Evolutionary conservation across 1,140 invertebrate genomes (phyloP).

Genomic region (Drosophila kikkawai): DNA sequence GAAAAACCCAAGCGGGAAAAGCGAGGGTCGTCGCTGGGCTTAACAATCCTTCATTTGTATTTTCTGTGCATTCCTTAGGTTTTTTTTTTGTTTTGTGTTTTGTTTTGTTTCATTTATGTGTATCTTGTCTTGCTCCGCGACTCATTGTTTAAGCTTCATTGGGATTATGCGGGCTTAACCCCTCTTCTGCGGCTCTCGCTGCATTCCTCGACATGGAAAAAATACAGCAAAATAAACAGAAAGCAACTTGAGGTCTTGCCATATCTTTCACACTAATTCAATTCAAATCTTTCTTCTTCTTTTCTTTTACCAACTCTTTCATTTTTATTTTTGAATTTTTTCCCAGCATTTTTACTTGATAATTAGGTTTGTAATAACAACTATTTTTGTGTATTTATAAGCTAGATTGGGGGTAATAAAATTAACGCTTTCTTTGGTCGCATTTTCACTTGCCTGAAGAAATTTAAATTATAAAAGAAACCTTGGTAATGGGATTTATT

Average conservation of each 20-base stretch:
- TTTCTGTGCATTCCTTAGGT: constrained; percentile 54
- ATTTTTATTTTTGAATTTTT: constrained; percentile 20
- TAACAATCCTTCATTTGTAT: constrained; percentile 75
- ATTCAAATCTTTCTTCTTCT: constrained; percentile 45
- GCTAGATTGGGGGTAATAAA: neutral
- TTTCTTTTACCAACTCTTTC: constrained; percentile 29
- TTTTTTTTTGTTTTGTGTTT: constrained; percentile 7
- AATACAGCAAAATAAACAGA: constrained; percentile 11
- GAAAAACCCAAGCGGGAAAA: constrained; percentile 6
- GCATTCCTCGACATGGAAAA: constrained; percentile 23
- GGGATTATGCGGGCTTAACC: constrained; percentile 47
- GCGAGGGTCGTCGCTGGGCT: constrained; percentile 5
- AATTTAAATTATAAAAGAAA: neutral
- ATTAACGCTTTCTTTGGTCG: neutral
- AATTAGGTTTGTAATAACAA: constrained; percentile 10
- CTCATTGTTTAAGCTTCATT: constrained; percentile 41
- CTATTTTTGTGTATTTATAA: constrained; percentile 17
- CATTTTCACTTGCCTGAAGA: constrained; percentile 4
- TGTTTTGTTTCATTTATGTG: constrained; percentile 37
- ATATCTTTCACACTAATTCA: constrained; percentile 57
- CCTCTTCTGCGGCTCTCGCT: constrained; percentile 13
- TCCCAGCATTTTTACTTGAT: neutral
- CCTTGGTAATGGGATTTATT: neutral
- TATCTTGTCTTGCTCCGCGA: constrained; percentile 30
- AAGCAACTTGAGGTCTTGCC: constrained; percentile 28